These are phyloP conservation scores for Callimorpha dominula DNA, from an alignment of 2,888 invertebrate genomes.

Conservation along the genomic window DNA sequence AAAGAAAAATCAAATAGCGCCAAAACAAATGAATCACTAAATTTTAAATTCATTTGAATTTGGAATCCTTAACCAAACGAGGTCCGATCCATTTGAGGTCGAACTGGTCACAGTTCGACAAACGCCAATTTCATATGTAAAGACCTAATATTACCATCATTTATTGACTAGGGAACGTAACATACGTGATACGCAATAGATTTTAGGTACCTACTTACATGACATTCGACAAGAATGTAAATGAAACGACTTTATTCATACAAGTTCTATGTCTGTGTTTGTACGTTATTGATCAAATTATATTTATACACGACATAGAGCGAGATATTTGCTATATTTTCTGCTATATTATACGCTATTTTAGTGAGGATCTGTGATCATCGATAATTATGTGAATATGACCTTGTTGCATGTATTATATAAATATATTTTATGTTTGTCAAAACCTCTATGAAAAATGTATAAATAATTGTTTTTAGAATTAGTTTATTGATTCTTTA, in stretches of 20 bases:
- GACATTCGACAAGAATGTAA: neutral
- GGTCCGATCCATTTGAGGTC: no score
- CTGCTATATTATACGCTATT: conserved; percentile 38
- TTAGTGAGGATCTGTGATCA: conserved; percentile 51
- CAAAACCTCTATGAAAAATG: conserved; percentile 21
- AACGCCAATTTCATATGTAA: no score
- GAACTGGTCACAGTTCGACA: no score
- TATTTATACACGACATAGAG: conserved; percentile 41
- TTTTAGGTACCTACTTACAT: no score
- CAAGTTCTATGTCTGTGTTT: conserved; percentile 13
- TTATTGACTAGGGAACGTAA: no score
- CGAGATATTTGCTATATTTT: conserved; percentile 41
- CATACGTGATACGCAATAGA: no score
- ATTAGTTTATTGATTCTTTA: conserved; percentile 1
- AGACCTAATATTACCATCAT: no score
- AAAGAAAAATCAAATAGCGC: no score
- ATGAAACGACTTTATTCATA: neutral
- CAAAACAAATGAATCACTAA: no score
- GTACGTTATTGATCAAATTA: conserved; percentile 28
- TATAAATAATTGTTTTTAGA: conserved; percentile 23
- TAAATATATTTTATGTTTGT: conserved; percentile 10
- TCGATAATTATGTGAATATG: conserved; percentile 29
- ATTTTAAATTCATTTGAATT: no score
- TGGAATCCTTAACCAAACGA: no score
- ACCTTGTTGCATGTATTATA: conserved; percentile 31